Conservation (phyloP, 2,888 invertebrate species). For the Leptinotarsa juncta region DNA sequence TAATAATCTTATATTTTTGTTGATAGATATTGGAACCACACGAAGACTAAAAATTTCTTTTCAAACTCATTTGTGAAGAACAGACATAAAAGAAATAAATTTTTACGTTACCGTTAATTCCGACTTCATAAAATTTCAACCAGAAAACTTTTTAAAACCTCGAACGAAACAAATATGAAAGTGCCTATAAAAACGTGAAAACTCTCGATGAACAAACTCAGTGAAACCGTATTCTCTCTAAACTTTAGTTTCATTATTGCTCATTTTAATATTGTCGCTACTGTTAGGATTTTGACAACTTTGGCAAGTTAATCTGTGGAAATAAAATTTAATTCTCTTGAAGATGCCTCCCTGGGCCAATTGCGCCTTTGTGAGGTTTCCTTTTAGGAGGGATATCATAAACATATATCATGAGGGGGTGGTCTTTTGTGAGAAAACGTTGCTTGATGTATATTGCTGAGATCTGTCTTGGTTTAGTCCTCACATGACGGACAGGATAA, state of each 20-base stretch:
- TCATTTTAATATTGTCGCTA: conserved; percentile 47
- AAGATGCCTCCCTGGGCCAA: conserved; percentile 52
- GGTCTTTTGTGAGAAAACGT: conserved; percentile 34
- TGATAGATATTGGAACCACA: not conserved
- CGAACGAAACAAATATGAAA: conserved; percentile 39
- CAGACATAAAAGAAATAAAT: conserved; percentile 37
- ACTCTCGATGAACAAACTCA: conserved; percentile 34
- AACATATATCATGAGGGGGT: conserved; percentile 37
- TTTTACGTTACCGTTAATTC: conserved; percentile 39
- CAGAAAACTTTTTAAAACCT: conserved; percentile 39
- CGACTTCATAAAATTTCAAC: conserved; percentile 36
- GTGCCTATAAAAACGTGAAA: conserved; percentile 38
- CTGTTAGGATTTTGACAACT: conserved; percentile 57
- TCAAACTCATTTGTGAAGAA: conserved; percentile 32
- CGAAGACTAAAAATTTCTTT: not conserved
- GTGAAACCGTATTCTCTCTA: conserved; percentile 42
- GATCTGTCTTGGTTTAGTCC: conserved; percentile 42
- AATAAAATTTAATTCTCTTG: conserved; percentile 57
- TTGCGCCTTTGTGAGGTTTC: conserved; percentile 45
- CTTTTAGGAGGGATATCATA: conserved; percentile 26
- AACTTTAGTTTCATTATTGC: conserved; percentile 46
- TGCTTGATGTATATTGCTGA: conserved; percentile 37
- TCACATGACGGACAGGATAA: conserved; percentile 43
- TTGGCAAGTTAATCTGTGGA: conserved; percentile 56
- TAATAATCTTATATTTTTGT: too few species aligned